A percentile compares a stretch with the other conserved stretches of the same genome.
These are phyloP conservation scores for Plecotus auritus DNA, from an alignment of 2,113 vertebrate genomes.

Conservation along the genomic window DNA sequence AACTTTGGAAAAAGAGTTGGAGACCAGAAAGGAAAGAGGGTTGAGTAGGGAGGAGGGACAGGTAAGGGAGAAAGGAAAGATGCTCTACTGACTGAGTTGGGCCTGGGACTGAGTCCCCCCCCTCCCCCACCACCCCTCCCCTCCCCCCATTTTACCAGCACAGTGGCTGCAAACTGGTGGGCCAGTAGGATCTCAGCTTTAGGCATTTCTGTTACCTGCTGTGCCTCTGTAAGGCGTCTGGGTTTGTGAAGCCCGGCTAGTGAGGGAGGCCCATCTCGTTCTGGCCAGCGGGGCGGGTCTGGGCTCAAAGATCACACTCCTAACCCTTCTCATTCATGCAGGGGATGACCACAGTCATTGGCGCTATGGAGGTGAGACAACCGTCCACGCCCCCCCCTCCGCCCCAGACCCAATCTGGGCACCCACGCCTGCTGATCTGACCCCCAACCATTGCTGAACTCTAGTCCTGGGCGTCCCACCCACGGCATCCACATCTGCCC, in stretches of 20 bases:
- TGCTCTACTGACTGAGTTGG: not conserved
- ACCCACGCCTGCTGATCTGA: not conserved
- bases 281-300: not conserved
- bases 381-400: not conserved
- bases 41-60: not conserved
- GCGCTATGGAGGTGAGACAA: constrained; percentile 71
- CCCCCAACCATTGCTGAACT: not conserved
- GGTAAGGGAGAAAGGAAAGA: not conserved
- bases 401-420: not conserved
- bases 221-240: not conserved
- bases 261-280: not conserved
- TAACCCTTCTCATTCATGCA: constrained; percentile 43
- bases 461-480: not conserved
- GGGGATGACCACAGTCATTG: constrained; percentile 49
- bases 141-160: not conserved
- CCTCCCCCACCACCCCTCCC: too few species aligned
- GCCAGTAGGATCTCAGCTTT: not conserved
- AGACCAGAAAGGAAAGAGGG: not conserved
- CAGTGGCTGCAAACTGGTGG: not conserved
- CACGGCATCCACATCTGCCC: not conserved
- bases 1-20: not conserved
- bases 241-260: not conserved
- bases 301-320: not conserved
- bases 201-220: not conserved
- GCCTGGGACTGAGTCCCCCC: not conserved